Evolutionary conservation across 2,888 invertebrate genomes (phyloP), one percentile per base, ranked within the genome.

Genomic region (Polyploca ridens): DNA sequence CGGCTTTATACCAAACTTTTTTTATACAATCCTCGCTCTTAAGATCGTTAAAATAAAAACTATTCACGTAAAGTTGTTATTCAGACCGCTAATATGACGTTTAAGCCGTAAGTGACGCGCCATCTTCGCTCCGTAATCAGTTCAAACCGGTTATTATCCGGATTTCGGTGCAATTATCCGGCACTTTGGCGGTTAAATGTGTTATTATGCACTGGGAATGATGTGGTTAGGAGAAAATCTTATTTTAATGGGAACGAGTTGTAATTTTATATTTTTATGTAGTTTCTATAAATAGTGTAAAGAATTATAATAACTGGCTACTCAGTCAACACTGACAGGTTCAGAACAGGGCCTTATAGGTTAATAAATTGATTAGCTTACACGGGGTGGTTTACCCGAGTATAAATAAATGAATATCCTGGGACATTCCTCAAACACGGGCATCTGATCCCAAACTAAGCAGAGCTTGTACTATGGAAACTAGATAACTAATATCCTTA

Each of bases 141-240:
- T 41, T 16, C 41, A 41, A 61, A 41, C 61, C 61, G 33, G 61
- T 61, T 61, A 61, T 61, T 61, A 61, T 61, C 61, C 41, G 61
- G 61, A 41, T 61, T 61, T 41, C 41, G 41, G 41, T 61, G 61
- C 61, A 61, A 61, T 61, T 61, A 61, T 61, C 61, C 61, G 41
- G 61, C 41, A 61, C n/a, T 61, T 61, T 61, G 61, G 19, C 27
- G 61, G 61, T 4, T 41, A 14, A 41, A 61, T 13, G 61, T 41
- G 19, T 61, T 16, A 16, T 41, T 61, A 61, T 35, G 33, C 33
- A 38, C 19, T 54, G 54, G 35, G 35, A 59, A 59, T 35, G n/a
- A 61, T 41, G 41, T 11, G 16, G 33, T 41, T 41, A 19, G 38
- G 61, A 41, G 61, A 61, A 27, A 19, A 27, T 41, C 19, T 61